phyloP scores from a whole-genome alignment of 2,888 invertebrate species.

The Calameuta filiformis region DNA sequence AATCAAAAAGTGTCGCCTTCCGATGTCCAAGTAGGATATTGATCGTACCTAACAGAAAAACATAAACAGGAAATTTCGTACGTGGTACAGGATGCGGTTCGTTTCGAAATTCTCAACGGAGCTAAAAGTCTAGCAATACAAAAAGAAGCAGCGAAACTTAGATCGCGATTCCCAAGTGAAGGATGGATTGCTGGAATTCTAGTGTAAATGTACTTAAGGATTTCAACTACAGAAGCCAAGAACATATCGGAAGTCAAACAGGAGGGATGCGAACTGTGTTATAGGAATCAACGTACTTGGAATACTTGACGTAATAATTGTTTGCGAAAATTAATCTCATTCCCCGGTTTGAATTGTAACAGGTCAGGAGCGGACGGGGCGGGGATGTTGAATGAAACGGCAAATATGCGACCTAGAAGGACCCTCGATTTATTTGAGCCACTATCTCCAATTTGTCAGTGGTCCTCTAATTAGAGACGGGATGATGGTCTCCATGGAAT shows the following conservation, averaged over 20 bases:
- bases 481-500: not conserved
- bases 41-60: not conserved
- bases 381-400: not conserved
- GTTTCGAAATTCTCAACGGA: not conserved
- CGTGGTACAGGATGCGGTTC: not conserved
- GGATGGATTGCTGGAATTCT: not conserved
- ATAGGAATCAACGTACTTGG: not conserved
- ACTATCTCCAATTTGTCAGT: slow-evolving; percentile 3
- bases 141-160: not conserved
- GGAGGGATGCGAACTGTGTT: not conserved
- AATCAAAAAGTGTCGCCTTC: not conserved
- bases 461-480: not conserved
- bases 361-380: not conserved
- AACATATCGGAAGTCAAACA: not conserved
- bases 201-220: not conserved
- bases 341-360: not conserved
- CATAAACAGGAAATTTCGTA: not conserved
- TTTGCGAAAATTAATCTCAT: slow-evolving; percentile 11
- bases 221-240: not conserved
- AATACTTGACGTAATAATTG: slow-evolving; percentile 6
- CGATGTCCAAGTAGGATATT: not conserved
- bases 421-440: slow-evolving; percentile 5
- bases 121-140: not conserved
- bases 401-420: not conserved
- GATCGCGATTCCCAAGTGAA: not conserved